Percentiles rank a stretch among this genome's conserved stretches.
Evolutionary conservation across 2,113 vertebrate genomes (phyloP).

Genomic region (Helogale parvula): DNA sequence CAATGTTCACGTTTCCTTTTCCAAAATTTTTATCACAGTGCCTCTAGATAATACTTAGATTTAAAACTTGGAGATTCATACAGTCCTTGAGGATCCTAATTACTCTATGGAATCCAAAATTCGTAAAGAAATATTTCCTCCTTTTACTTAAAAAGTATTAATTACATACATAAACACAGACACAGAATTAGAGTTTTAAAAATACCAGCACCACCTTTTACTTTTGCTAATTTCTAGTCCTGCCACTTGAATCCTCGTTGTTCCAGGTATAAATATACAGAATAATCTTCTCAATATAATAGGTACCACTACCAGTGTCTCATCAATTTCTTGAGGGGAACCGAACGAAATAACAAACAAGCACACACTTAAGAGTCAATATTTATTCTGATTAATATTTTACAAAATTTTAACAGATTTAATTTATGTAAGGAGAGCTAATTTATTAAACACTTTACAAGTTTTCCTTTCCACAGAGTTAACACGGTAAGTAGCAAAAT

Average conservation of each 20-base stretch:
- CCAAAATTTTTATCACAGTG: not conserved
- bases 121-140: constrained; percentile 34
- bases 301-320: not conserved
- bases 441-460: constrained; percentile 92
- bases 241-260: not conserved
- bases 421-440: constrained; percentile 91
- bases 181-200: not conserved
- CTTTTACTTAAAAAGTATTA: constrained; percentile 48
- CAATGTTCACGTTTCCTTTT: not conserved
- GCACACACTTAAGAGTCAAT: constrained; percentile 87
- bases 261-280: not conserved
- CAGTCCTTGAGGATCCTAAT: not conserved
- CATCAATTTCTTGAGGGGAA: constrained; percentile 13
- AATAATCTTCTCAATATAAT: not conserved
- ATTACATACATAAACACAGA: not conserved
- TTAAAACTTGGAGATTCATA: constrained; percentile 20
- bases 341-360: constrained; percentile 76
- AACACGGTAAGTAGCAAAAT: constrained; percentile 91
- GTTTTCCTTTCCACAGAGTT: constrained; percentile 89
- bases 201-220: not conserved
- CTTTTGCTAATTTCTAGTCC: constrained; percentile 20
- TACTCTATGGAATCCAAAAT: constrained; percentile 29
- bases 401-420: constrained; percentile 91
- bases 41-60: not conserved
- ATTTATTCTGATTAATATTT: constrained; percentile 93